Evolutionary conservation across 2,797 vertebrate species (phyloP), one percentile per base, ranked within the genome.

Genomic region (Tarsius wallacei): DNA sequence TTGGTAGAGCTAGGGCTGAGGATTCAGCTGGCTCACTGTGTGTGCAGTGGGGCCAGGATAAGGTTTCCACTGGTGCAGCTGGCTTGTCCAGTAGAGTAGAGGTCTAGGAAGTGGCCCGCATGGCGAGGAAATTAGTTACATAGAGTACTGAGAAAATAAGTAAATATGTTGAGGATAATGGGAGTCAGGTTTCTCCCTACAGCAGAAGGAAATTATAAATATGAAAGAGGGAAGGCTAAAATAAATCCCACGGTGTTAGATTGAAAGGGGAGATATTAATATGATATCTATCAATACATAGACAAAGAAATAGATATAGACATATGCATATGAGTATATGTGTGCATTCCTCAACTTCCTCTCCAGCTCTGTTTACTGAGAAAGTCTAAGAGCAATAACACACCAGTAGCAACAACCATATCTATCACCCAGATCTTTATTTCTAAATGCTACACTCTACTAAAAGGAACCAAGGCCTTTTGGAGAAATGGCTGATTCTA

Each of bases 1-100:
- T 70, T 94, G 94, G 91, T 86, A 94, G 90, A 86, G 64, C 42
- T 21, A 24, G 82, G 86, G 66, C 63, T 26, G 63, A 92, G 90
- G 87, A 83, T 51, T 36, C 63, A 9, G 91, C 74, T 90, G 87
- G 97, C 95, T 94, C 24, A 21, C 17, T 8, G 11, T 0, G 7
- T 16, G n/a, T 47, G 51, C 7, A 49, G 31, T 21, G 73, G 36
- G 82, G 78, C 73, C 88, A 94, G 73, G 53, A 17, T 51, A 59
- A 90, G 63, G 74, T 64, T 26, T 94, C n/a, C 12, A 26, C 13
- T 2, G 13, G 47, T 17, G 57, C 0, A 7, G 81, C 33, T 73
- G n/a, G 73, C 61, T 22, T 76, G 49, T 86, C 63, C 61, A 17
- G 49, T 64, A 95, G 87, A 49, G 47, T 12, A 2, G 24, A 66